These are phyloP conservation scores for Chrysogorgia sp. DNA, from an alignment of 92 coral and sea anemone species.

Conservation along the genomic window DNA sequence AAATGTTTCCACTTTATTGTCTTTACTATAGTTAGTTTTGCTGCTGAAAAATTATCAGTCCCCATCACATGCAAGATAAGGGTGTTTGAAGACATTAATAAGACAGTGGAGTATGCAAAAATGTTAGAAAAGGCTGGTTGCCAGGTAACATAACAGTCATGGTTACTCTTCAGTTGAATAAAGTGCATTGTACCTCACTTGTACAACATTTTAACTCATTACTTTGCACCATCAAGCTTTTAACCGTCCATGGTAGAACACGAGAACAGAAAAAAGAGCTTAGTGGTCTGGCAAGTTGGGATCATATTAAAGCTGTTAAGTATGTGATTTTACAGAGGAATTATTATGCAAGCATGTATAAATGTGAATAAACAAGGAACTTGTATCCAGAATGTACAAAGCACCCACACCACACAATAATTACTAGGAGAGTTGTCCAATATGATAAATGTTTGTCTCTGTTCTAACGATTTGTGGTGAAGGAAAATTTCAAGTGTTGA, in stretches of 20 bases:
- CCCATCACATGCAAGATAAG: constrained; percentile 97
- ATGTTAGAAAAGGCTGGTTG: constrained; percentile 95
- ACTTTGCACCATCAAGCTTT: constrained; percentile 53
- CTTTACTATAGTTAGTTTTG: constrained; percentile 66
- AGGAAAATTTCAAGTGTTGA: no score
- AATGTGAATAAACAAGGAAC: no score
- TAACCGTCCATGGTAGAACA: constrained; percentile 96
- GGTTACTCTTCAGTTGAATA: neutral
- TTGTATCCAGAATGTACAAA: no score
- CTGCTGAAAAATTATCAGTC: constrained; percentile 75
- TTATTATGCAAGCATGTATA: no score
- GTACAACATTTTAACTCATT: neutral
- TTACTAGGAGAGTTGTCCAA: no score
- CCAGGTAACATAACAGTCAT: constrained; percentile 62
- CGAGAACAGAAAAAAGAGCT: constrained; percentile 83
- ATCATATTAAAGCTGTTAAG: constrained; percentile 90
- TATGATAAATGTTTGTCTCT: no score
- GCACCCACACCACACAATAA: no score
- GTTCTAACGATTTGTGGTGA: no score
- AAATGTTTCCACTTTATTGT: neutral
- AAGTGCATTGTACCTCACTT: neutral
- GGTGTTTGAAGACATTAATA: constrained; percentile 84
- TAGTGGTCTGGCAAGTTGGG: constrained; percentile 96
- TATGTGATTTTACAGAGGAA: constrained; percentile 32
- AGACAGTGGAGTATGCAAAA: constrained; percentile 89